A percentile compares a stretch with the other conserved stretches of the same genome.
These are phyloP conservation scores for Microtus ochrogaster DNA, from an alignment of 2,113 vertebrate genomes.

Conservation along the genomic window DNA sequence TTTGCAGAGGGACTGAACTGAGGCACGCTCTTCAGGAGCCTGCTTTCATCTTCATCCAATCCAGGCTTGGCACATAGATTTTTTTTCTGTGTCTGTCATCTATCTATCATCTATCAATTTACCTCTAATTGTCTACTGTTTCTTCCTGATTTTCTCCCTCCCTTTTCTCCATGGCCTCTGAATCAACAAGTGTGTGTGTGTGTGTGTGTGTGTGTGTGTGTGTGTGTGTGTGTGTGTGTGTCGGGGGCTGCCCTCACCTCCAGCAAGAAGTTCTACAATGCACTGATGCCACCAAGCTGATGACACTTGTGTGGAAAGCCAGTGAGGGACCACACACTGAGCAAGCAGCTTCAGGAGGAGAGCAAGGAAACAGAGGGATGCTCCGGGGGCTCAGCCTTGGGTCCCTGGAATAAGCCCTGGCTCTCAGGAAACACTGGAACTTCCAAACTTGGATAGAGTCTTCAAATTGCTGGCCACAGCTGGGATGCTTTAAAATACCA, in stretches of 20 bases:
- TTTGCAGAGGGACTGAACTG: not conserved
- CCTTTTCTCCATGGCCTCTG: not conserved
- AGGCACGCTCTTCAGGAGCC: accelerated
- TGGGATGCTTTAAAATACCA: not conserved
- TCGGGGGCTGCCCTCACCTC: not conserved
- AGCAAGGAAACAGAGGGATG: not conserved
- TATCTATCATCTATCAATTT: not conserved
- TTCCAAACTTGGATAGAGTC: not conserved
- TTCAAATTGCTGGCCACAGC: not conserved
- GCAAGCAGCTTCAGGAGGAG: not conserved
- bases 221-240: too few species aligned
- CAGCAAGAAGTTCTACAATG: not conserved
- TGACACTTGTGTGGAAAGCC: not conserved
- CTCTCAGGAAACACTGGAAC: not conserved
- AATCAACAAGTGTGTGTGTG: too few species aligned
- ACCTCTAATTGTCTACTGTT: not conserved
- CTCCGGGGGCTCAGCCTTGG: not conserved
- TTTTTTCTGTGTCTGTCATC: not conserved
- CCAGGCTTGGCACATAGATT: not conserved
- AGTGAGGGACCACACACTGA: not conserved
- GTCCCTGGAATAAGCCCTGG: not conserved
- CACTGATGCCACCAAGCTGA: not conserved
- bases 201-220: not conserved
- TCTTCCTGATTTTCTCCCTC: not conserved
- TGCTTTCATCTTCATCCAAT: too few species aligned